Evolutionary conservation across 2,797 vertebrate genomes (phyloP), one percentile per base, ranked within the genome.

Genomic region (Sardinella longiceps): DNA sequence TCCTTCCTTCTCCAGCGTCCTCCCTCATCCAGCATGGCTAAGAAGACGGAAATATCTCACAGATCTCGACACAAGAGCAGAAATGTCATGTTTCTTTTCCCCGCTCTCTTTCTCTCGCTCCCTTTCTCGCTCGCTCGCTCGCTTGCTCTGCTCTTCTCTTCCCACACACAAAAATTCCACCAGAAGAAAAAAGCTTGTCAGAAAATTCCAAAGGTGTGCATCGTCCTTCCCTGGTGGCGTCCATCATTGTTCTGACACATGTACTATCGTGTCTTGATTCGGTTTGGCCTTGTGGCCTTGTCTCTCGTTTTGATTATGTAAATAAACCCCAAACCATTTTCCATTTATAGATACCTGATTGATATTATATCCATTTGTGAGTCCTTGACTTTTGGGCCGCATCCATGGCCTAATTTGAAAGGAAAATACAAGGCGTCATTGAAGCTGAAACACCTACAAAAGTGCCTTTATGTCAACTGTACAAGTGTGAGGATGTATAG

Each of bases 21-120:
- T 70, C 60, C 60, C n/a, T 63, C 63, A 70, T 70, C 25, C 63
- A 70, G 28, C 28, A 37, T 70, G 63, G 63, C 63, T 70, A 37
- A 70, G 14, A 37, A 33, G 63, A 70, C 63, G 28, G 28, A 70
- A 15, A 70, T 70, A 33, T 70, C 63, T 70, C 30, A 33, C 28
- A 70, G 63, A 33, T 70, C 63, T 70, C 28, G 63, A 18, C 28
- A 15, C 28, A 33, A 33, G 14, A 33, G 63, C 63, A 70, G 12
- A 33, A 33, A 70, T 70, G 28, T 70, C 37, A 39, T 77, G 33
- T 28, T 28, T 63, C 11, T 28, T 66, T 30, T 30, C 60, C 23
- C 25, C 25, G 23, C 7, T n/a, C 23, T 45, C 43, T 2, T 45
- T 45, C 43, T 45, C 2, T 45, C 20, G 23, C 10, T 58, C 7